phyloP scores from a whole-genome alignment of 2,797 vertebrate genomes.

The Lateolabrax maculatus region DNA sequence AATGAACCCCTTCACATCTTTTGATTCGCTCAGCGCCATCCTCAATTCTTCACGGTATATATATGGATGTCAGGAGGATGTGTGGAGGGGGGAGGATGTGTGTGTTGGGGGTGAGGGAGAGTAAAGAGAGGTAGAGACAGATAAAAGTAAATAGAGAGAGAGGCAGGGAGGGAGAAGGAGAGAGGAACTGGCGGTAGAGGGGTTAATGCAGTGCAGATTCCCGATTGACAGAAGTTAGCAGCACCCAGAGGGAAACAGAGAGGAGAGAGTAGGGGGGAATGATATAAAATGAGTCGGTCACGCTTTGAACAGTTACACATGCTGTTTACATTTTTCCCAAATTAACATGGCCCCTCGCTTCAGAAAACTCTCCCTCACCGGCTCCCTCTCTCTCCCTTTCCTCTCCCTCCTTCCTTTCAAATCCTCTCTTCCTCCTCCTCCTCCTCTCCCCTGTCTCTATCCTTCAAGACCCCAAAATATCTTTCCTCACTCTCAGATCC shows the following conservation, averaged over 20 bases:
- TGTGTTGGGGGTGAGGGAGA: conserved; percentile 28
- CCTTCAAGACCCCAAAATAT: conserved; percentile 52
- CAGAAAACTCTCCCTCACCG: conserved; percentile 75
- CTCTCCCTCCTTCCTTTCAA: conserved; percentile 63
- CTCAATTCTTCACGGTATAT: conserved; percentile 72
- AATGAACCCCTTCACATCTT: conserved; percentile 74
- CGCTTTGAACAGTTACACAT: conserved; percentile 92
- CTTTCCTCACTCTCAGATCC: conserved; percentile 40
- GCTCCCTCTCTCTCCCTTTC: conserved; percentile 58
- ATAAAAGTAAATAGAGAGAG: conserved; percentile 72
- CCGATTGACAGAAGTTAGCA: conserved; percentile 83
- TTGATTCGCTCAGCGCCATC: conserved; percentile 75
- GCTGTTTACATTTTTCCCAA: conserved; percentile 93
- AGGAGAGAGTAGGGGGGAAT: conserved; percentile 79
- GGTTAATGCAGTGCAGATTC: conserved; percentile 84
- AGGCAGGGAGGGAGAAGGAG: conserved; percentile 44
- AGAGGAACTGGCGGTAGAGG: conserved; percentile 73
- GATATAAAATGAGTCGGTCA: conserved; percentile 92
- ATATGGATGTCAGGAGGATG: conserved; percentile 63
- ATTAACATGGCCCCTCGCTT: conserved; percentile 90
- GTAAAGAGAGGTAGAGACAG: conserved; percentile 61
- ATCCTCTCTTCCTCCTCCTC: conserved; percentile 63
- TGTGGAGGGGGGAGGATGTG: conserved; percentile 37
- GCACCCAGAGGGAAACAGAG: conserved; percentile 83
- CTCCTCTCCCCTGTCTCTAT: conserved; percentile 53